Evolutionary conservation across 2,113 vertebrate species (phyloP), one percentile per base, ranked within the genome.

Genomic region (Laticauda colubrina): DNA sequence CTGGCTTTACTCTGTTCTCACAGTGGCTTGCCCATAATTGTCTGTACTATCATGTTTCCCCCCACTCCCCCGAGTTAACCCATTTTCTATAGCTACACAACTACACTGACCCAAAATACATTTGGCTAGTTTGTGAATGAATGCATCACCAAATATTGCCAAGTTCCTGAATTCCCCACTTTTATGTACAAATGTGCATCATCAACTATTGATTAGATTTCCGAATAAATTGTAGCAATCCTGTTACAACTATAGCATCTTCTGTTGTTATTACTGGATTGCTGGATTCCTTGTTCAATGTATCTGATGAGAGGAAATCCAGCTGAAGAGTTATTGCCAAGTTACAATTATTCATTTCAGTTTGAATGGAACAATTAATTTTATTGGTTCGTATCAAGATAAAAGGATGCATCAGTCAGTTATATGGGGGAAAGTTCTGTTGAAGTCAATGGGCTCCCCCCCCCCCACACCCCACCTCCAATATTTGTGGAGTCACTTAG

Each of bases 401-500:
- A 57, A 43, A 24, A 34, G 23, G 10, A 3, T 85, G 26, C 9
- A 51, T 53, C n/a, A 14, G 43, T 34, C 39, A 61, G 21, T 54
- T 26, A 53, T n/a, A 89, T 11, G 18, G 57, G 48, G 61, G 29
- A 18, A 45, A 88, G 51, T 45, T 88, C 14, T 24, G 20, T 10
- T 88, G 48, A 64, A 87, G 48, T 59, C 24, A n/a, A 12, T 88
- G 29, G 34, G 5, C 24, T 11, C 2, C 24, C 24, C 59, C 7
- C 1, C 56, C 2, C 6, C 1, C 34, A 5, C 2, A 34, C 2
- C 59, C 59, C 7, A 3, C 57, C 8, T 3, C 3, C 34, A 5
- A 4, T 39, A 54, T 54, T 81, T 81, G 39, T 29, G n/a, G 21
- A 43, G 5, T 34, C 55, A n/a, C 87, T 34, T 89, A 69, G 9